phyloP scores from a whole-genome alignment of 2,113 vertebrate species.

The Calypte anna region DNA sequence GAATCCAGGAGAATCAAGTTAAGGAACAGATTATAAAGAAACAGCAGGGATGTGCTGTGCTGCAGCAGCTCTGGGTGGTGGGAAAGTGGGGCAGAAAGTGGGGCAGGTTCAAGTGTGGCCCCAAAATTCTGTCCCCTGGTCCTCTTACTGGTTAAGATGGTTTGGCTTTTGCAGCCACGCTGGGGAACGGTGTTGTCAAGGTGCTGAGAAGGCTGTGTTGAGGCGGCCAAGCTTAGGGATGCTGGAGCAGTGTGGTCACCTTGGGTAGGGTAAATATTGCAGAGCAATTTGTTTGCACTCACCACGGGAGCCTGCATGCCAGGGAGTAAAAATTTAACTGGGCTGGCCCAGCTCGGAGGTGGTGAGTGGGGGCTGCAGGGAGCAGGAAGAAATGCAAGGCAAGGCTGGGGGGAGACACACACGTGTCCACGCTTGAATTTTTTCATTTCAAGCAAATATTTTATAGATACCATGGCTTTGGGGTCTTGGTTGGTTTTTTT shows the following conservation, averaged over 20 bases:
- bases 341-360: background rate
- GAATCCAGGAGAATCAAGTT: accelerated
- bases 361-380: background rate
- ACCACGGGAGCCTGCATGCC: background rate
- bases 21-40: background rate
- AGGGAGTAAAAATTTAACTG: background rate
- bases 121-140: background rate
- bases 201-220: background rate
- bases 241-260: background rate
- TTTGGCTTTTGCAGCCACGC: too few species aligned
- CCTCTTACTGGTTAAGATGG: accelerated
- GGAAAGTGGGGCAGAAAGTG: accelerated
- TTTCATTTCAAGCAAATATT: accelerated
- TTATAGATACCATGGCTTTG: background rate
- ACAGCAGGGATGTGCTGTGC: background rate
- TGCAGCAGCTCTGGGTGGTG: background rate
- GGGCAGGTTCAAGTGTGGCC: background rate
- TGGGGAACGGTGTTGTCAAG: accelerated
- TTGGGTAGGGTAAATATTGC: constrained; percentile 9
- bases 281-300: background rate
- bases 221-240: background rate
- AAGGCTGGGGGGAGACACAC: background rate
- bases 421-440: background rate
- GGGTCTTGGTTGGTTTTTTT: too few species aligned
- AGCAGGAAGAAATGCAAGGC: background rate